Evolutionary conservation across 2,113 vertebrate species (phyloP).

Genomic region (Coptodon rendalli): DNA sequence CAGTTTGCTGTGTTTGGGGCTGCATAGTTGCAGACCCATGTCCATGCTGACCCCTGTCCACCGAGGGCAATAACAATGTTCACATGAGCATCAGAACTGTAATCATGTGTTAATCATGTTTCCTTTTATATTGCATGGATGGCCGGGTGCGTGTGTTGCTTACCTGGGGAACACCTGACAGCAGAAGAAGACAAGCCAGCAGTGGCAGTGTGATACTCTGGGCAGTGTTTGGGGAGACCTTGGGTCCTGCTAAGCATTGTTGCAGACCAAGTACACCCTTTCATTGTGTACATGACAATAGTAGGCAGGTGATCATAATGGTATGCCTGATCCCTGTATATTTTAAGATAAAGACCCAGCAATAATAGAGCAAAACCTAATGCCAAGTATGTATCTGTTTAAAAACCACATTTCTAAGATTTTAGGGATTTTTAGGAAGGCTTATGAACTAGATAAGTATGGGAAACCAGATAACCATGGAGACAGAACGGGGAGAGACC

Average conservation of each 20-base stretch:
- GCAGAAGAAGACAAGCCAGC: background rate
- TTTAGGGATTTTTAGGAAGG: background rate
- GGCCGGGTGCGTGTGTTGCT: background rate
- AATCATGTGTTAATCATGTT: background rate
- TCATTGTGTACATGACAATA: background rate
- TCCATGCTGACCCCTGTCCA: background rate
- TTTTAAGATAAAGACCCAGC: background rate
- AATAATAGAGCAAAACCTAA: background rate
- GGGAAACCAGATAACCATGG: background rate
- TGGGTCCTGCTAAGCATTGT: background rate
- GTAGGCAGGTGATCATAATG: background rate
- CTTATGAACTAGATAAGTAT: background rate
- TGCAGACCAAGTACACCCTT: background rate
- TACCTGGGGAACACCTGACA: background rate
- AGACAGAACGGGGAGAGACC: background rate
- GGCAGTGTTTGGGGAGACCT: background rate
- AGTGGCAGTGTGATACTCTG: background rate
- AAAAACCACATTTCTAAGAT: background rate
- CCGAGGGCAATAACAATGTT: background rate
- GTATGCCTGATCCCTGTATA: background rate
- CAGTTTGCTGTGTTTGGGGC: background rate
- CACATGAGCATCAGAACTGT: background rate
- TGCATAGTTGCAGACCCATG: background rate
- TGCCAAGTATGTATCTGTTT: background rate
- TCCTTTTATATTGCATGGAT: background rate